Conservation (phyloP, 1,140 invertebrate genomes). For the Camponotus floridanus region DNA sequence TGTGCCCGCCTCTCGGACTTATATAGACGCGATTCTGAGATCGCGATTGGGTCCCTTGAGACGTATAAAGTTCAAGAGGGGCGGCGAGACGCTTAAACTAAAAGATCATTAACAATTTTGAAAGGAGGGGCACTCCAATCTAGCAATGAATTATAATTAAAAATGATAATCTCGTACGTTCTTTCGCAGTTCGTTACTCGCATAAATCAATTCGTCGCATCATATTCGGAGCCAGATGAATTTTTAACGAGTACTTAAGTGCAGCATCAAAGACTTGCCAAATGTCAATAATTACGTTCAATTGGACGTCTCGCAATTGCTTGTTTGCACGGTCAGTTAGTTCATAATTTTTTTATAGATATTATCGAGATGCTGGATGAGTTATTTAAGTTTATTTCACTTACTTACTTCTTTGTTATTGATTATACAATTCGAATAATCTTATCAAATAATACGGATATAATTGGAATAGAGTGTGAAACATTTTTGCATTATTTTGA, state of each 20-base stretch:
- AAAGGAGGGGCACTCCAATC: not conserved
- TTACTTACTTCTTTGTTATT: not conserved
- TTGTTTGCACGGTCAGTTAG: conserved; percentile 31
- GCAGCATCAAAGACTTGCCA: conserved; percentile 33
- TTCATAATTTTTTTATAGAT: conserved; percentile 23
- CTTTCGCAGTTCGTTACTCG: conserved; percentile 38
- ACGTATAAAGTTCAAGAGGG: conserved; percentile 15
- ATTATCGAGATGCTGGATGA: not conserved
- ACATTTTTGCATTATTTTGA: conserved; percentile 18
- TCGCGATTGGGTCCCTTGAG: conserved; percentile 24
- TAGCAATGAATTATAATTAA: conserved; percentile 76
- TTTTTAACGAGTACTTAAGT: conserved; percentile 40
- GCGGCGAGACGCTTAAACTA: not conserved
- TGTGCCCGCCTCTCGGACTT: conserved; percentile 14
- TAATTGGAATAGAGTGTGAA: conserved; percentile 9
- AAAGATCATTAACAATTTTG: conserved; percentile 34
- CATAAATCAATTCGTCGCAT: conserved; percentile 23
- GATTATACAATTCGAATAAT: not conserved
- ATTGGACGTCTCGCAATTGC: not conserved
- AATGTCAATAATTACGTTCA: conserved; percentile 39
- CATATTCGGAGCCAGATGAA: conserved; percentile 28
- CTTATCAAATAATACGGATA: not conserved
- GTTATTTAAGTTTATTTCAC: not conserved
- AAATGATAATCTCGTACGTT: conserved; percentile 72
- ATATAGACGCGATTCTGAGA: conserved; percentile 41